Percentiles rank a stretch among this genome's conserved stretches.
Conservation (phyloP, 2,797 vertebrate species). For the Sorex maritimensis region DNA sequence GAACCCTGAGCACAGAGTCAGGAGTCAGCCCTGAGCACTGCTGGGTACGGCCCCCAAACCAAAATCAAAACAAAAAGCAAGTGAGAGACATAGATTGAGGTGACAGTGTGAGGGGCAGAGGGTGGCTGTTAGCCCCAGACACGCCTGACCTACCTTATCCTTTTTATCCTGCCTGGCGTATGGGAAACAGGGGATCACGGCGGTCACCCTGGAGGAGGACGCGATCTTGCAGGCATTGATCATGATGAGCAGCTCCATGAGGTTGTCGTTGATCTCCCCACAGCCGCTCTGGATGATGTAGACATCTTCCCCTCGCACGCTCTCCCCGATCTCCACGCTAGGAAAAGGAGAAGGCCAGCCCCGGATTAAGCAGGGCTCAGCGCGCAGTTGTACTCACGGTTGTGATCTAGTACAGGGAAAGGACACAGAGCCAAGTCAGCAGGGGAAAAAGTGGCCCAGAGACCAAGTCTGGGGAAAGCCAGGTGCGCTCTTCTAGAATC, state of each 20-base stretch:
- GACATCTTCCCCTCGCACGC: slow-evolving; percentile 97
- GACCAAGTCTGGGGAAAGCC: background rate
- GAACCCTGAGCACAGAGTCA: too few species aligned
- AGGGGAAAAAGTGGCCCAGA: background rate
- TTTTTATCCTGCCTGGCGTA: slow-evolving; percentile 98
- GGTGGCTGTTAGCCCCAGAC: background rate
- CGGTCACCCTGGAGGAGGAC: slow-evolving; percentile 96
- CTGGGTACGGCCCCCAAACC: too few species aligned
- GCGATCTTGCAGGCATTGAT: slow-evolving; percentile 99
- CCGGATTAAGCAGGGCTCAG: background rate
- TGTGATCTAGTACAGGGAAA: background rate
- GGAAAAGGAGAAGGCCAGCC: slow-evolving; percentile 68
- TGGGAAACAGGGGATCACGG: slow-evolving; percentile 97
- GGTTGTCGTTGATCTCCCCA: slow-evolving; percentile 97
- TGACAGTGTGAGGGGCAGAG: background rate
- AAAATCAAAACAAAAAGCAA: background rate
- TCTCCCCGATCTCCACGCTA: slow-evolving; percentile 98
- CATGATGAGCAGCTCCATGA: slow-evolving; percentile 98
- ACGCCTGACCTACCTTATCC: slow-evolving; percentile 93
- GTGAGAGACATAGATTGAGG: background rate
- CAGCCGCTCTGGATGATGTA: slow-evolving; percentile 98
- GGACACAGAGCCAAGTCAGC: background rate
- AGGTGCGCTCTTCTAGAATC: background rate
- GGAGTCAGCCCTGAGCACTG: too few species aligned
- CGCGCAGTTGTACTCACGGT: background rate